Conservation (phyloP, 2,113 vertebrate species). For the Sylvilagus bachmani region DNA sequence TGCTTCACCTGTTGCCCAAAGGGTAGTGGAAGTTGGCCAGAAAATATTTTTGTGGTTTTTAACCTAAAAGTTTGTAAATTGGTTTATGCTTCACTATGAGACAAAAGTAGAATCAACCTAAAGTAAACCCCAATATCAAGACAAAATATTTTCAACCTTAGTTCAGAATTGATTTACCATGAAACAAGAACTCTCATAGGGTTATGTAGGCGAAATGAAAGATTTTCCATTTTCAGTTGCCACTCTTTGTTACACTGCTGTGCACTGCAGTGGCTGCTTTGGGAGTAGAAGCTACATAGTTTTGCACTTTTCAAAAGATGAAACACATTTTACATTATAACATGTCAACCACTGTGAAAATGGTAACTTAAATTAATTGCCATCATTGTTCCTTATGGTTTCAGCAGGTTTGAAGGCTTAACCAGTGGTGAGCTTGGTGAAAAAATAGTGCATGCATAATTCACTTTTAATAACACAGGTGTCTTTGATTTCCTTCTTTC, state of each 20-base stretch:
- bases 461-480: constrained; percentile 37
- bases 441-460: constrained; percentile 41
- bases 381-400: constrained; percentile 23
- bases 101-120: constrained; percentile 43
- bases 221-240: constrained; percentile 45
- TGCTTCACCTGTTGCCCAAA: neutral
- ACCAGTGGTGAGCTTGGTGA: constrained; percentile 9
- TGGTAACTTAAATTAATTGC: constrained; percentile 47
- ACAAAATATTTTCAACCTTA: constrained; percentile 42
- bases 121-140: neutral
- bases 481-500: constrained; percentile 47
- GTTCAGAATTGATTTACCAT: constrained; percentile 27
- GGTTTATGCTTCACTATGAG: neutral
- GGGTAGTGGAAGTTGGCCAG: neutral
- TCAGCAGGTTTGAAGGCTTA: constrained; percentile 23
- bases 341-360: constrained; percentile 53
- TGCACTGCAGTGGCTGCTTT: constrained; percentile 54
- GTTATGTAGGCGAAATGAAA: constrained; percentile 16
- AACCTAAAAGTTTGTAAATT: neutral
- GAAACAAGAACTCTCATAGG: constrained; percentile 42
- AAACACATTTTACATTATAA: constrained; percentile 15
- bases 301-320: constrained; percentile 48
- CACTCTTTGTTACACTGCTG: constrained; percentile 39
- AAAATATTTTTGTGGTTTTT: neutral
- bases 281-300: neutral